A percentile compares a stretch with the other conserved stretches of the same genome.
Conservation (phyloP, 2,797 vertebrate genomes). For the Tarsius wallacei region DNA sequence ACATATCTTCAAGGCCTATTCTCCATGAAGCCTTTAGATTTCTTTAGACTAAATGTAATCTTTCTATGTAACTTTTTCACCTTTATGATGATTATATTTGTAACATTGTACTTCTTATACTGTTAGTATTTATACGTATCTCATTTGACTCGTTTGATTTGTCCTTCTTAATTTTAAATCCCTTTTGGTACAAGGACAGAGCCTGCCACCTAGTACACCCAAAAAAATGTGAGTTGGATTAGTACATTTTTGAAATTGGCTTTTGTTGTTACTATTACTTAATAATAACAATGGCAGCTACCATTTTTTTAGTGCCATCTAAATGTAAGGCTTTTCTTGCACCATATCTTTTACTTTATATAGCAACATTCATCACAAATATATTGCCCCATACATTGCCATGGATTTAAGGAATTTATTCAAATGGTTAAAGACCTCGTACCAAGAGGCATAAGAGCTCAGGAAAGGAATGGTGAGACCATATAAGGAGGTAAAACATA, state of each 20-base stretch:
- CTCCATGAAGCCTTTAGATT: background rate
- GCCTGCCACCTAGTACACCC: background rate
- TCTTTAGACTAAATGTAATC: constrained; percentile 45
- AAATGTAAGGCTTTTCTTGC: background rate
- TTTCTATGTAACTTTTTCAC: constrained; percentile 38
- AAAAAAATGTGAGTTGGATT: constrained; percentile 32
- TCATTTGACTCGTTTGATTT: constrained; percentile 1
- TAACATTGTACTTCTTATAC: background rate
- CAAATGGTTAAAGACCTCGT: background rate
- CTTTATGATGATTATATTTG: constrained; percentile 3
- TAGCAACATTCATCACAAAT: background rate
- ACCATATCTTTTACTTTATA: background rate
- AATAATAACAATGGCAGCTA: constrained; percentile 18
- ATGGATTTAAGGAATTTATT: background rate
- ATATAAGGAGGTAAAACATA: background rate
- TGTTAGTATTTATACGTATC: background rate
- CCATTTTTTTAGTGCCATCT: constrained; percentile 54
- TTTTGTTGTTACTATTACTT: constrained; percentile 28
- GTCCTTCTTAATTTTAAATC: constrained; percentile 47
- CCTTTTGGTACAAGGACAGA: constrained; percentile 49
- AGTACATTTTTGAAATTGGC: constrained; percentile 41
- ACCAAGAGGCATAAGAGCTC: background rate
- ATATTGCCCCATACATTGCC: background rate
- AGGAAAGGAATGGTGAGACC: background rate
- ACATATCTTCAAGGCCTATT: background rate